Evolutionary conservation across 2,113 vertebrate genomes (phyloP).

Genomic region (Pteropus alecto): DNA sequence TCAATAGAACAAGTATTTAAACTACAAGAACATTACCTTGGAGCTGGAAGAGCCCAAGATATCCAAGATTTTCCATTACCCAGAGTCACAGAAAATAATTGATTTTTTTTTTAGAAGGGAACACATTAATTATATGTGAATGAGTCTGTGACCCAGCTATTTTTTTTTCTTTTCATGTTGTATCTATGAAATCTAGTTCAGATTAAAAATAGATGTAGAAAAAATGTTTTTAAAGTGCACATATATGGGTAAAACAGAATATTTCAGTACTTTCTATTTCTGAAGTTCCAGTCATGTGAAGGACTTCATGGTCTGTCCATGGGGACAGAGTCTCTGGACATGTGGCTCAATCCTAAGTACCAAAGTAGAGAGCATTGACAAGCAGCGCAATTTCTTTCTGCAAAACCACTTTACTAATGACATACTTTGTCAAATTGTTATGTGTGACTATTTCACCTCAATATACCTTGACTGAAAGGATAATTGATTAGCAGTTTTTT

Average conservation of each 20-base stretch:
- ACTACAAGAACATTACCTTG: background rate
- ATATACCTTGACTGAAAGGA: constrained; percentile 5
- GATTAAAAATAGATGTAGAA: constrained; percentile 45
- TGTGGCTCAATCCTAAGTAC: background rate
- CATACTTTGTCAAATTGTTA: constrained; percentile 25
- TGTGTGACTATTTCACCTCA: background rate
- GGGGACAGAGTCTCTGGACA: background rate
- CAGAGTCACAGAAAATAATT: background rate
- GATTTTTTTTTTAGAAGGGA: background rate
- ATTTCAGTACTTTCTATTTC: constrained; percentile 40
- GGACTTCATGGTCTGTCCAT: background rate
- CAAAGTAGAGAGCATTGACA: background rate
- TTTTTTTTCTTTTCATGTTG: background rate
- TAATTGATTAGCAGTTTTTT: constrained; percentile 68
- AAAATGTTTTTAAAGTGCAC: background rate
- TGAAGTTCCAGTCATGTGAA: background rate
- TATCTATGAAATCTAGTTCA: constrained; percentile 33
- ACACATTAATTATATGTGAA: background rate
- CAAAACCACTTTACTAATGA: constrained; percentile 9
- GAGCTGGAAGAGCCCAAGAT: background rate
- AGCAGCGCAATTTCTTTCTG: background rate
- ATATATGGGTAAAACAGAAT: background rate
- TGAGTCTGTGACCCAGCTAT: background rate
- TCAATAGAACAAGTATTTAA: background rate
- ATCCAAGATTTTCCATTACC: background rate